Conservation (phyloP, 2,888 invertebrate species). For the Allygus modestus region DNA sequence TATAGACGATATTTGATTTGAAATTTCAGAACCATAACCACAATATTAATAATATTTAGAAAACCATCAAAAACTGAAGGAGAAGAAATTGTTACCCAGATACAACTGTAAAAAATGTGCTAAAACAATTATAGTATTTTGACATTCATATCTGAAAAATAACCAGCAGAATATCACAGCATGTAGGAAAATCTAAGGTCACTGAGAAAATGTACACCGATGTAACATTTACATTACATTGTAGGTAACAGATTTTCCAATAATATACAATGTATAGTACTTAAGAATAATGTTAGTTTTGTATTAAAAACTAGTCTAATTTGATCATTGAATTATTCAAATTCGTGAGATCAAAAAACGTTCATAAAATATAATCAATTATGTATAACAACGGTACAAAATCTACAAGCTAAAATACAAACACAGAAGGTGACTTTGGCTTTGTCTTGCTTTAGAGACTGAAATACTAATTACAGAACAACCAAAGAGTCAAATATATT, state of each 20-base stretch:
- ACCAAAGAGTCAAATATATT: conserved; percentile 12
- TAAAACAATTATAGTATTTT: no score
- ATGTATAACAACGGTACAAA: conserved; percentile 43
- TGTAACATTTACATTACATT: not conserved
- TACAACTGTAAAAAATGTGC: no score
- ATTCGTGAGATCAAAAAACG: conserved; percentile 53
- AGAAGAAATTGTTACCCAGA: no score
- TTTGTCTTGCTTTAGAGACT: conserved; percentile 43
- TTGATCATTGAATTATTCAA: conserved; percentile 55
- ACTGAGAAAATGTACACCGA: conserved; percentile 17
- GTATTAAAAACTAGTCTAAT: conserved; percentile 43
- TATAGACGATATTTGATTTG: no score
- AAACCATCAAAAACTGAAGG: no score
- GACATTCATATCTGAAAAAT: no score
- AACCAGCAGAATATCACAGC: conserved; percentile 24
- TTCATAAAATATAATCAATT: not conserved
- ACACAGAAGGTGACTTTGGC: conserved; percentile 47
- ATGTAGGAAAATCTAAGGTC: conserved; percentile 32
- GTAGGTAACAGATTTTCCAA: conserved; percentile 23
- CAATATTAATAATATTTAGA: no score
- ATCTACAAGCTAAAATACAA: conserved; percentile 27
- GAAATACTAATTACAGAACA: conserved; percentile 18
- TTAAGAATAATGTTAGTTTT: conserved; percentile 21
- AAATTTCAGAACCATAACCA: no score
- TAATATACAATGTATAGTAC: not conserved